Evolutionary conservation across 2,113 vertebrate genomes (phyloP).

Genomic region (Psilopsiagon aurifrons): DNA sequence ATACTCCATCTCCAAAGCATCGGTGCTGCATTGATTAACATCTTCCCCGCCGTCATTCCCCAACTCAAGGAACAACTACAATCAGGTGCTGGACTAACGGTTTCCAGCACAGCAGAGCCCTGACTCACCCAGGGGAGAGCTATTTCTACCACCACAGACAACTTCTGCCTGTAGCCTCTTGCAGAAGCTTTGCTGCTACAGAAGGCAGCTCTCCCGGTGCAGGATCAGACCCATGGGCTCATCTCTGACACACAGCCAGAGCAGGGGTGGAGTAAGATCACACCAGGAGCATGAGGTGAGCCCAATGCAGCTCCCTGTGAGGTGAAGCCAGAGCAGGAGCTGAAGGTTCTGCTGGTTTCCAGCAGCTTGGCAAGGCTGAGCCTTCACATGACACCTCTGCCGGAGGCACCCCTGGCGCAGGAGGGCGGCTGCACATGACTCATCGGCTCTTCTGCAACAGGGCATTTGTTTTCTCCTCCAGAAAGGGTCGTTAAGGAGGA

Average conservation of each 20-base stretch:
- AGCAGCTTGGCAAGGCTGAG: not conserved
- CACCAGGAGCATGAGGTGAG: not conserved
- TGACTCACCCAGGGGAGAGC: not conserved
- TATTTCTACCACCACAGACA: not conserved
- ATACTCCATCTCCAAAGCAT: not conserved
- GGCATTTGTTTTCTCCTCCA: not conserved
- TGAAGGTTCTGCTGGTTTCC: not conserved
- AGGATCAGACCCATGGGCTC: not conserved
- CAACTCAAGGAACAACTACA: not conserved
- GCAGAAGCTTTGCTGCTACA: not conserved
- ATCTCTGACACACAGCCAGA: accelerated
- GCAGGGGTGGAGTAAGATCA: not conserved
- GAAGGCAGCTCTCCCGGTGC: accelerated
- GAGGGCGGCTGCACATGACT: conserved; percentile 43
- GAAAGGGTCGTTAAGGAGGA: conserved; percentile 32
- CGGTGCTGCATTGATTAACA: accelerated
- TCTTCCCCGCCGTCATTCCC: not conserved
- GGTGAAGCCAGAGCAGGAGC: not conserved
- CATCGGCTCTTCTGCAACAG: conserved; percentile 25
- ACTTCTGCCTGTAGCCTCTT: not conserved
- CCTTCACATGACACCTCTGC: not conserved
- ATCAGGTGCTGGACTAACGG: not conserved
- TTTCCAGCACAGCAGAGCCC: not conserved
- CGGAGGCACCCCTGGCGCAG: not conserved
- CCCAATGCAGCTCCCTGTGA: accelerated